A percentile compares a stretch with the other conserved stretches of the same genome.
These are phyloP conservation scores for Drosophila koepferae DNA, from an alignment of 2,888 invertebrate species.

Conservation along the genomic window DNA sequence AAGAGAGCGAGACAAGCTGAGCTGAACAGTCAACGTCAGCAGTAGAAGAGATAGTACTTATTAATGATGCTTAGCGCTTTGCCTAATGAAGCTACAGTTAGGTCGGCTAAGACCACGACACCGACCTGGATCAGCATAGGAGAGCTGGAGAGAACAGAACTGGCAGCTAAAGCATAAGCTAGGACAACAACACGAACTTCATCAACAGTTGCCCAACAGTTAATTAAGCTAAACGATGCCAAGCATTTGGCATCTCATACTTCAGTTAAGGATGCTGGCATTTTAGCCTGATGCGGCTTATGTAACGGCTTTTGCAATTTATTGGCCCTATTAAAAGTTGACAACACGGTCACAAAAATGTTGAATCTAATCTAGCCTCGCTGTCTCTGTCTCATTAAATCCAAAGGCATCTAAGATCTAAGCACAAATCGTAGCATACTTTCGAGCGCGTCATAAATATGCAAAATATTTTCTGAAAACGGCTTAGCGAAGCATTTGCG, in stretches of 20 bases:
- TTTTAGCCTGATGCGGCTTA: slow-evolving; percentile 33
- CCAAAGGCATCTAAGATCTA: slow-evolving; percentile 12
- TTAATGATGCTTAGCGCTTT: slow-evolving; percentile 66
- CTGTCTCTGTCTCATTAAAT: background rate
- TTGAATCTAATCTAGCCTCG: background rate
- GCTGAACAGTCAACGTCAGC: slow-evolving; percentile 58
- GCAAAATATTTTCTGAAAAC: slow-evolving; percentile 45
- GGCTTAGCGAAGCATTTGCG: slow-evolving; percentile 27
- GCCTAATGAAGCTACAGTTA: slow-evolving; percentile 63
- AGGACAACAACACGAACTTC: slow-evolving; percentile 38
- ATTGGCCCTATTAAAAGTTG: slow-evolving; percentile 67
- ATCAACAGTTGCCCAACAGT: slow-evolving; percentile 70
- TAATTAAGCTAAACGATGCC: slow-evolving; percentile 71
- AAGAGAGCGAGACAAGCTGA: background rate
- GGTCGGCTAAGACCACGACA: slow-evolving; percentile 34
- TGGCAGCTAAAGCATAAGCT: slow-evolving; percentile 17
- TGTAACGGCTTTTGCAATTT: slow-evolving; percentile 48
- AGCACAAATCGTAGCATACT: slow-evolving; percentile 60
- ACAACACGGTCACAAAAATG: slow-evolving; percentile 31
- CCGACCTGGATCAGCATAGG: background rate
- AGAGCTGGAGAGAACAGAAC: background rate
- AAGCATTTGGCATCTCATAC: slow-evolving; percentile 45
- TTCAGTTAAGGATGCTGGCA: slow-evolving; percentile 32
- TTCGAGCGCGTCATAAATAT: slow-evolving; percentile 61
- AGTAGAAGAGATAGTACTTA: slow-evolving; percentile 58